Percentiles rank a stretch among this genome's conserved stretches.
phyloP scores from a whole-genome alignment of 2,113 vertebrate genomes.

The Nycticebus coucang region DNA sequence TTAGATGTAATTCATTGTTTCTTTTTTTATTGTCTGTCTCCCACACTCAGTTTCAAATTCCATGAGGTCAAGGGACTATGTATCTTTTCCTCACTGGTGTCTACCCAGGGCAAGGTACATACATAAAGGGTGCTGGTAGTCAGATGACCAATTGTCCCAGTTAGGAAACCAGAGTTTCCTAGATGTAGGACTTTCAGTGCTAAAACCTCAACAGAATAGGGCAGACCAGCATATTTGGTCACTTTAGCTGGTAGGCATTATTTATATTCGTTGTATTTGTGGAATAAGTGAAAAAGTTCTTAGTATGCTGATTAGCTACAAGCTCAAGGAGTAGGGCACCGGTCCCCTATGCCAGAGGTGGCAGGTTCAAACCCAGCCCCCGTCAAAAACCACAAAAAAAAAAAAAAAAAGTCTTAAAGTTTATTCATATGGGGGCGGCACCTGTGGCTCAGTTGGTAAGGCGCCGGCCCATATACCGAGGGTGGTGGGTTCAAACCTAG shows the following conservation, averaged over 20 bases:
- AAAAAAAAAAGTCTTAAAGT: no score
- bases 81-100: neutral
- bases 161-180: neutral
- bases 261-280: conserved; percentile 25
- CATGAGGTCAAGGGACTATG: neutral
- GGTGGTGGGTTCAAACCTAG: no score
- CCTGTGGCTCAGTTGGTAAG: no score
- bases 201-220: neutral
- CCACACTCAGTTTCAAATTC: conserved; percentile 42
- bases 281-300: conserved; percentile 16
- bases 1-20: neutral
- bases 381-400: no score
- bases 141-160: neutral
- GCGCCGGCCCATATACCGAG: no score
- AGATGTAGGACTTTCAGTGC: neutral
- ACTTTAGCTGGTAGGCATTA: neutral
- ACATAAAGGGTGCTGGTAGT: neutral
- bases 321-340: no score
- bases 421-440: no score
- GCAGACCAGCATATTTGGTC: conserved; percentile 19
- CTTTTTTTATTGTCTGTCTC: neutral
- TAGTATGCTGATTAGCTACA: conserved; percentile 14
- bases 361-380: no score
- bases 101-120: neutral
- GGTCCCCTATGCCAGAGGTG: no score